Evolutionary conservation across 2,888 invertebrate species (phyloP).

Genomic region (Acanthacorydalis orientalis): DNA sequence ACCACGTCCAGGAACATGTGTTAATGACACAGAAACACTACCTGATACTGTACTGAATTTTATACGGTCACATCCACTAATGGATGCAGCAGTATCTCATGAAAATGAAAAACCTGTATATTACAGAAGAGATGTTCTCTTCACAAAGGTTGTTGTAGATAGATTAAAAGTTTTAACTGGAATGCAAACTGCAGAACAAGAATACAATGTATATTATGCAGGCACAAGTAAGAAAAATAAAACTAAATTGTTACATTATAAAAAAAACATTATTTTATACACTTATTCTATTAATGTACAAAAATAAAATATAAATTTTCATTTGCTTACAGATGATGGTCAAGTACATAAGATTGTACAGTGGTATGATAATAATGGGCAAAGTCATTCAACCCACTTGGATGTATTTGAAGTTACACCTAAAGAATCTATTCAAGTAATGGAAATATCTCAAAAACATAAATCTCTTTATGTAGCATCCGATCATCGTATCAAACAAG

Average conservation of each 20-base stretch:
- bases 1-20: constrained; percentile 48
- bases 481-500: constrained; percentile 37
- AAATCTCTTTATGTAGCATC: constrained; percentile 40
- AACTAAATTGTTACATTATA: not conserved
- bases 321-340: constrained; percentile 29
- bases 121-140: constrained; percentile 40
- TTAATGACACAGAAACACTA: constrained; percentile 43
- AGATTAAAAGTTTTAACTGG: constrained; percentile 30
- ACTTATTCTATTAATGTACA: too few species aligned
- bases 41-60: constrained; percentile 51
- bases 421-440: constrained; percentile 36
- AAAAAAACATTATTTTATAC: not conserved
- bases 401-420: constrained; percentile 41
- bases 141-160: constrained; percentile 44
- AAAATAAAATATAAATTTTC: not conserved
- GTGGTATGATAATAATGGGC: constrained; percentile 33
- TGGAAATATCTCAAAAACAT: constrained; percentile 38
- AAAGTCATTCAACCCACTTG: constrained; percentile 32
- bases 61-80: constrained; percentile 52
- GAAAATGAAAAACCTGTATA: constrained; percentile 43
- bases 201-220: constrained; percentile 40
- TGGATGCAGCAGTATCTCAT: constrained; percentile 52
- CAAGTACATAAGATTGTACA: constrained; percentile 47
- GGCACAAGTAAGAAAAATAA: constrained; percentile 33
- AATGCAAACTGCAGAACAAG: constrained; percentile 31